Percentiles rank a stretch among this genome's conserved stretches.
These are phyloP conservation scores for Phylloscopus trochilus DNA, from an alignment of 2,113 vertebrate genomes.

Conservation along the genomic window DNA sequence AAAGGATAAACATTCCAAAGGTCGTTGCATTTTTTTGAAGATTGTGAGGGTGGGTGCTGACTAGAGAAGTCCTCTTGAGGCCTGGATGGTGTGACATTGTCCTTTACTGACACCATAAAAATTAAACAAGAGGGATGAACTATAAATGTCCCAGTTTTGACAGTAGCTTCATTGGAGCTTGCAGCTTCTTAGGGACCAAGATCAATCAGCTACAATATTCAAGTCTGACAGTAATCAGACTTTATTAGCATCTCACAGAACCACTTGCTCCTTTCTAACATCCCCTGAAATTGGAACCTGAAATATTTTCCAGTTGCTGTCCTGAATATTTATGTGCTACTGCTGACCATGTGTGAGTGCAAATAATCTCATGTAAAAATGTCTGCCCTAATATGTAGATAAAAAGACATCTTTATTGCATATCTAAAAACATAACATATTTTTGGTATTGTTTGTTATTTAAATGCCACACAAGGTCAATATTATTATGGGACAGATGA, in stretches of 20 bases:
- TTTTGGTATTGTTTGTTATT: neutral
- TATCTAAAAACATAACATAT: neutral
- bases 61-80: neutral
- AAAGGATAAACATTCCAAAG: neutral
- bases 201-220: neutral
- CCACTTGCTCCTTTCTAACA: neutral
- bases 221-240: neutral
- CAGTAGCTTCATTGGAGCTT: neutral
- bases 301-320: neutral
- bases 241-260: slow-evolving; percentile 1
- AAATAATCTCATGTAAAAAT: neutral
- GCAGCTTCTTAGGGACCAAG: neutral
- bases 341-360: neutral
- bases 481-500: neutral
- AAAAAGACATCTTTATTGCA: neutral
- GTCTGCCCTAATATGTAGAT: neutral
- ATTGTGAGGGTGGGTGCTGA: neutral
- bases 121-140: neutral
- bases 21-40: neutral
- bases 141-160: neutral
- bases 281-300: slow-evolving; percentile 4
- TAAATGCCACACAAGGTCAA: neutral
- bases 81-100: neutral
- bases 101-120: neutral
- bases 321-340: neutral